phyloP scores from a whole-genome alignment of 2,888 invertebrate genomes.

The Mellilla xanthometata region DNA sequence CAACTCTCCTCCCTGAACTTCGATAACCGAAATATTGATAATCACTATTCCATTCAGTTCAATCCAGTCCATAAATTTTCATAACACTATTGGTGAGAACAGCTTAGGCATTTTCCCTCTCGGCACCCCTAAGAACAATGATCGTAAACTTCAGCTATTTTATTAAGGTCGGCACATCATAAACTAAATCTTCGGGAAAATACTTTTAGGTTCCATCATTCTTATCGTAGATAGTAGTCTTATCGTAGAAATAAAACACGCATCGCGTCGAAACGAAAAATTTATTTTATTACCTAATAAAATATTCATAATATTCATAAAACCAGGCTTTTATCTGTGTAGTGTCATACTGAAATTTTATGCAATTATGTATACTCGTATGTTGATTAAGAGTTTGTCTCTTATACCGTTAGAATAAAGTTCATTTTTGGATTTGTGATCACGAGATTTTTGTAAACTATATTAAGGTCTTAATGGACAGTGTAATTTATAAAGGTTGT shows the following conservation, averaged over 20 bases:
- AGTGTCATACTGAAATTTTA: no score
- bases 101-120: constrained; percentile 24
- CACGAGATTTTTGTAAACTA: no score
- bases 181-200: constrained; percentile 34
- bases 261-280: constrained; percentile 25
- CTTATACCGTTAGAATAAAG: no score
- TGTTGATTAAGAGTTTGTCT: no score
- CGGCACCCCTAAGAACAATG: constrained; percentile 24
- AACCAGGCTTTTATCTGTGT: constrained; percentile 19
- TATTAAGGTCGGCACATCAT: constrained; percentile 33
- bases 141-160: constrained; percentile 33
- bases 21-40: no score
- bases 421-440: no score
- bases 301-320: constrained; percentile 32
- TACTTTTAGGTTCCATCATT: constrained; percentile 33
- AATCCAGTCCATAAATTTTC: background rate
- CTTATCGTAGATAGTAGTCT: no score
- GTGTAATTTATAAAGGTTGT: constrained; percentile 15
- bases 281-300: constrained; percentile 27
- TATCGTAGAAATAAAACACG: constrained; percentile 32
- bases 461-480: constrained; percentile 22
- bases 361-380: no score
- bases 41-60: no score
- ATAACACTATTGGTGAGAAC: background rate
- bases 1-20: no score